Evolutionary conservation across 2,888 invertebrate genomes (phyloP).

Genomic region (Eupelmus urozonus): DNA sequence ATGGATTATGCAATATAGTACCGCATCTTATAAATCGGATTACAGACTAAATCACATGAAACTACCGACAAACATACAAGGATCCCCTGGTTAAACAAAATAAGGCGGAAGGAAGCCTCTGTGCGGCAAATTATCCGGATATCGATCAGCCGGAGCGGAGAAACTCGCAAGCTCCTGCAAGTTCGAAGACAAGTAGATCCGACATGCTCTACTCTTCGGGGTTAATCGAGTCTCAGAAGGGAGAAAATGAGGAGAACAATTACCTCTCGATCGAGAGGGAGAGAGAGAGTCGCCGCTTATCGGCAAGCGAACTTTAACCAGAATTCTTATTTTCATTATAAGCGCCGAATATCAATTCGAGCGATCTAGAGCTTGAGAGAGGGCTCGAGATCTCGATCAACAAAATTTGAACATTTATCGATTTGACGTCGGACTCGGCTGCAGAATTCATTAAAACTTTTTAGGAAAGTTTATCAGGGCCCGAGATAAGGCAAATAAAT

Average conservation of each 20-base stretch:
- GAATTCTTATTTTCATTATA: slow-evolving; percentile 40
- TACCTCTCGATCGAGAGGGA: slow-evolving; percentile 33
- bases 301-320: slow-evolving; percentile 23
- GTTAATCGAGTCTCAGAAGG: slow-evolving; percentile 48
- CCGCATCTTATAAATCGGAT: too few species aligned
- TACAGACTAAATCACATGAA: too few species aligned
- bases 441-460: slow-evolving; percentile 1
- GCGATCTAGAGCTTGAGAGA: neutral
- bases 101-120: neutral
- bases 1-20: too few species aligned
- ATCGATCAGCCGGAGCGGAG: slow-evolving; percentile 15
- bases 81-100: neutral
- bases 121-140: slow-evolving; percentile 17
- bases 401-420: slow-evolving; percentile 13
- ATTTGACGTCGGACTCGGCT: neutral
- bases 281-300: neutral
- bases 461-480: neutral
- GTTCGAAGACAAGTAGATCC: slow-evolving; percentile 32
- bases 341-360: neutral
- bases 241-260: slow-evolving; percentile 44
- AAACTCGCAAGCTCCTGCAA: slow-evolving; percentile 26
- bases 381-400: slow-evolving; percentile 7
- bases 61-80: too few species aligned
- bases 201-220: neutral
- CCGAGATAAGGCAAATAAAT: neutral